A percentile compares a stretch with the other conserved stretches of the same genome.
Evolutionary conservation across 1,140 invertebrate genomes (phyloP).

Genomic region (Megathymus violae): DNA sequence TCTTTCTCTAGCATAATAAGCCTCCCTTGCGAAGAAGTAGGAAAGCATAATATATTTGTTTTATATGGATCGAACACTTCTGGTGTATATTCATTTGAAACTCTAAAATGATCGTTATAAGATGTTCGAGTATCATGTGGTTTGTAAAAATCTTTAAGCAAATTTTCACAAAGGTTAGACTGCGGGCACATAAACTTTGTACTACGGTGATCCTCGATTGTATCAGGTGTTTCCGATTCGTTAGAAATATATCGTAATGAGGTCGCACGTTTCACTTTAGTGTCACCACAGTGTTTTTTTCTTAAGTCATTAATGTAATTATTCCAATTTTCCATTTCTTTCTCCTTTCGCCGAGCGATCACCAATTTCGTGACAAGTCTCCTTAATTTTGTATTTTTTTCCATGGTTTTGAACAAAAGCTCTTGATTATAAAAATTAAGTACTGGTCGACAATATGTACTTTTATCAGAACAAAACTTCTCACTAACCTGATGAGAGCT

Average conservation of each 20-base stretch:
- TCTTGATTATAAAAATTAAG: constrained; percentile 52
- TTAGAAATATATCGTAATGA: constrained; percentile 20
- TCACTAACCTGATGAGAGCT: constrained; percentile 8
- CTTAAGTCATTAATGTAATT: constrained; percentile 65
- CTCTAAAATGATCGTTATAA: background rate
- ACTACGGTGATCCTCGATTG: constrained; percentile 45
- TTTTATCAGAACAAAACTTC: constrained; percentile 51
- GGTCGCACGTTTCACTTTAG: background rate
- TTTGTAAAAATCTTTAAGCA: constrained; percentile 51
- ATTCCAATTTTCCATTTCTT: constrained; percentile 57
- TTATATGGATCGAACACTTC: constrained; percentile 26
- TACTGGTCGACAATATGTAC: constrained; percentile 62
- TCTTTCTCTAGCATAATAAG: constrained; percentile 46
- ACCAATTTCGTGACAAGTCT: constrained; percentile 50
- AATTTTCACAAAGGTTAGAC: constrained; percentile 40
- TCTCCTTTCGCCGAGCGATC: constrained; percentile 50
- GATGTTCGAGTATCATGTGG: constrained; percentile 3
- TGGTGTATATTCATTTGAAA: constrained; percentile 6
- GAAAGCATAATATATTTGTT: constrained; percentile 46
- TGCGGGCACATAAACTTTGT: constrained; percentile 40
- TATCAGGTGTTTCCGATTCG: constrained; percentile 26
- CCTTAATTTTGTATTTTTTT: constrained; percentile 58
- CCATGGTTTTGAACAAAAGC: constrained; percentile 56
- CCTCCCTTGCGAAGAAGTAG: constrained; percentile 53
- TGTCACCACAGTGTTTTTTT: constrained; percentile 49